Conservation (phyloP, 2,113 vertebrate species). For the Daboia siamensis region DNA sequence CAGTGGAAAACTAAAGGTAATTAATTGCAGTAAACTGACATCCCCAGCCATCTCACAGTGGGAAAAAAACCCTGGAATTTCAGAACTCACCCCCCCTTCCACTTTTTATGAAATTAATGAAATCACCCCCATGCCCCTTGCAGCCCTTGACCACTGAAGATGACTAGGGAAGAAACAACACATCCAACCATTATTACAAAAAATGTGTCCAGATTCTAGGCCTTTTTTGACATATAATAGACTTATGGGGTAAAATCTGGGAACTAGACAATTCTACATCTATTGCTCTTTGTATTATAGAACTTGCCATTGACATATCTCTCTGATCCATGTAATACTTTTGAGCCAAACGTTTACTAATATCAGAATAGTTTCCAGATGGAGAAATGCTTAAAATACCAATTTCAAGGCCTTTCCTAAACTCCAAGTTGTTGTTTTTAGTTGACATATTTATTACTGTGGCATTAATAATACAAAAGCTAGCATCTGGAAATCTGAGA, state of each 20-base stretch:
- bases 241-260: not conserved
- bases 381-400: not conserved
- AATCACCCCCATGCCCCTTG: not conserved
- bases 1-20: not conserved
- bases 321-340: not conserved
- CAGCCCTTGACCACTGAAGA: not conserved
- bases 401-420: not conserved
- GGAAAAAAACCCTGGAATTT: not conserved
- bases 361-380: not conserved
- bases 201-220: not conserved
- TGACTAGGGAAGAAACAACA: not conserved
- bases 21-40: not conserved
- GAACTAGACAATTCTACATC: not conserved
- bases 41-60: not conserved
- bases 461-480: not conserved
- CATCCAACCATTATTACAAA: not conserved
- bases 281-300: not conserved
- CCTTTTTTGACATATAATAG: not conserved
- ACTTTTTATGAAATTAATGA: not conserved
- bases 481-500: not conserved
- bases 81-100: not conserved
- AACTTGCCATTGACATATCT: not conserved
- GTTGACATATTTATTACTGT: not conserved
- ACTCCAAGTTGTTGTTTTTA: not conserved
- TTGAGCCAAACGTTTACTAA: not conserved